Conservation (phyloP, 1,140 invertebrate genomes). For the Drosophila bipectinata region DNA sequence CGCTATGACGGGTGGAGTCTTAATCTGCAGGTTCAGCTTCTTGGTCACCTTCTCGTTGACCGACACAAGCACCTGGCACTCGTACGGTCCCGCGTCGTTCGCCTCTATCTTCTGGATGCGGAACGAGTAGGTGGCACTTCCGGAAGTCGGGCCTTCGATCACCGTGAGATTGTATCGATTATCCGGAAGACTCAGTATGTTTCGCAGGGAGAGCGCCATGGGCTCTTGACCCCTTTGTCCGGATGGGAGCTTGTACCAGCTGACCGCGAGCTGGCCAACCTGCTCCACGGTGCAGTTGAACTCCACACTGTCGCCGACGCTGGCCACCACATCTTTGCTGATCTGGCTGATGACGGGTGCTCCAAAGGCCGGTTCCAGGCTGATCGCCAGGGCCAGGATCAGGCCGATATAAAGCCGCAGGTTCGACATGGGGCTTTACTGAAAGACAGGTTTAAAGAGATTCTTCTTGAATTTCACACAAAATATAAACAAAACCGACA, state of each 20-base stretch:
- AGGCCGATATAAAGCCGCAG: constrained; percentile 35
- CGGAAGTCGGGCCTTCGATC: constrained; percentile 86
- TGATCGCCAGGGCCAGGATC: constrained; percentile 19
- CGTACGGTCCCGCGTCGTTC: constrained; percentile 91
- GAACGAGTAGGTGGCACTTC: constrained; percentile 88
- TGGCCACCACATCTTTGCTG: constrained; percentile 91
- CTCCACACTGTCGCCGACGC: constrained; percentile 91
- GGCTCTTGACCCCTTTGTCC: constrained; percentile 56
- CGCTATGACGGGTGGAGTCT: constrained; percentile 91
- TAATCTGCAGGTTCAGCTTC: constrained; percentile 89
- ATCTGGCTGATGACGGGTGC: constrained; percentile 89
- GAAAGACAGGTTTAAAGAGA: not conserved
- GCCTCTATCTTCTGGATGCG: constrained; percentile 91
- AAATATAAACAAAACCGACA: not conserved
- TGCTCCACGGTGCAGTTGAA: constrained; percentile 92
- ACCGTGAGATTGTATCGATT: constrained; percentile 88
- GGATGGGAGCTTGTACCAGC: constrained; percentile 88
- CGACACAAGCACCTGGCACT: constrained; percentile 90
- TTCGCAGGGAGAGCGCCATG: constrained; percentile 87
- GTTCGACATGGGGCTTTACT: constrained; percentile 24
- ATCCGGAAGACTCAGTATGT: constrained; percentile 89
- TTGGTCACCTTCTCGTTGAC: constrained; percentile 88
- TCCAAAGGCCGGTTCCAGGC: constrained; percentile 5
- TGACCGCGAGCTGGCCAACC: constrained; percentile 88
- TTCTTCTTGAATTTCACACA: too few species aligned